Base-by-base conservation (phyloP, 1,140 invertebrate genomes). In the Musca domestica region DNA sequence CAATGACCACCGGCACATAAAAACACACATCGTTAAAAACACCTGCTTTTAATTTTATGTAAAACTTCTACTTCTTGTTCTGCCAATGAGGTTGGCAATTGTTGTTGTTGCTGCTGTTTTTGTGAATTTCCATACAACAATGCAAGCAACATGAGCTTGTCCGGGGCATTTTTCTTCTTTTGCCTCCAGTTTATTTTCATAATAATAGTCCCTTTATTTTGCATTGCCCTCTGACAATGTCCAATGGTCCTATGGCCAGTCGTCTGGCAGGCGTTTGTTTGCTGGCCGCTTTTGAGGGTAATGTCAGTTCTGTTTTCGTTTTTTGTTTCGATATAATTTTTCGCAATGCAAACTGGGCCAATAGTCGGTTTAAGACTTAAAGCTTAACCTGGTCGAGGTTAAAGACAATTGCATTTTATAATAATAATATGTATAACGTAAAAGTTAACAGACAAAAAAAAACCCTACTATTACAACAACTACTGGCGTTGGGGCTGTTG, bases 21-120 rank as follows among this genome's bases (percentile, higher is more conserved):
- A 51, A 19, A 51, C 17, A 51, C 48, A 51, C 20, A 61, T 61
- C 27, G 56, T 61, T 19, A 61, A 61, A 61, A 61, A 61, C 56
- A 61, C 56, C 56, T 61, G 56, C 56, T 61, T 61, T 61, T 61
- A 61, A 61, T 61, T 61, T 61, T 61, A 61, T 61, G 56, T 61
- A 61, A 61, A 61, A 61, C 9, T 61, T 61, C 34, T 41, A 41
- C 34, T 41, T 41, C 34, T 41, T 5, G 2, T 41, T 41, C 34
- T 2, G 6, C 34, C 10, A 9, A n/a, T n/a, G n/a, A n/a, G n/a
- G n/a, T n/a, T 12, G 34, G 4, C 34, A 5, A 7, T 2, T 10
- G 10, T 10, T 12, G 34, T 7, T 41, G 34, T 5, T 61, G 27
- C 15, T 61, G 10, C 1, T 41, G 6, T 34, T 22, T 61, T 15